A percentile compares a stretch with the other conserved stretches of the same genome.
phyloP scores from a whole-genome alignment of 1,140 invertebrate genomes.

The Heliconius himera region DNA sequence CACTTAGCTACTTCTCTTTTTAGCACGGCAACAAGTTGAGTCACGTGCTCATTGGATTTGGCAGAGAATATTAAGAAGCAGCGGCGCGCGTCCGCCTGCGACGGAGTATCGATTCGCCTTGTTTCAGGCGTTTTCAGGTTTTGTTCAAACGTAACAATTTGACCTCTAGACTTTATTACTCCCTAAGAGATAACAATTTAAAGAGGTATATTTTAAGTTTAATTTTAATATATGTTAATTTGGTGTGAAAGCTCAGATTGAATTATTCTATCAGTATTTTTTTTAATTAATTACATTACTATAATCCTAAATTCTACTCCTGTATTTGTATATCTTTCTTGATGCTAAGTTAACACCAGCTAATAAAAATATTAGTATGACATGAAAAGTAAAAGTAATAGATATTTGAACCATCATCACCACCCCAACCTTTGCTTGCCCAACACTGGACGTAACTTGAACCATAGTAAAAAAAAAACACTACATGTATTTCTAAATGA shows the following conservation, averaged over 20 bases:
- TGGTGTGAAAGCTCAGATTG: neutral
- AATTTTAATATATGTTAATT: neutral
- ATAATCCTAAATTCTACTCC: neutral
- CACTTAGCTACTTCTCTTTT: conserved; percentile 42
- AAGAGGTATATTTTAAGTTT: neutral
- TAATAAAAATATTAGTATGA: neutral
- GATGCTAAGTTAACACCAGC: neutral
- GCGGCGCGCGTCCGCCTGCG: conserved; percentile 69
- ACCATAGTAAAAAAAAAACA: neutral
- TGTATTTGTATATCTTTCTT: neutral
- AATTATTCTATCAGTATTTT: too few relatives aligned
- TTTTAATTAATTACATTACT: too few relatives aligned
- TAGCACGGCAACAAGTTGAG: conserved; percentile 74
- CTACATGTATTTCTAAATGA: neutral
- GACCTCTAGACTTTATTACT: conserved; percentile 25
- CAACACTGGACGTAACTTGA: too few relatives aligned
- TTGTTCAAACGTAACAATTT: conserved; percentile 57
- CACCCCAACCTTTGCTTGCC: too few relatives aligned
- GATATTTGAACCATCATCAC: too few relatives aligned
- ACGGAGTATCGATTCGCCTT: conserved; percentile 72
- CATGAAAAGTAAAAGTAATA: neutral
- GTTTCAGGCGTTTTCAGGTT: conserved; percentile 53
- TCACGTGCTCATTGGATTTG: conserved; percentile 72
- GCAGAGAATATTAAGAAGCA: conserved; percentile 66
- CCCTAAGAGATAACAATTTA: neutral